Percentiles rank a stretch among this genome's conserved stretches.
phyloP scores from a whole-genome alignment of 2,888 invertebrate genomes.

The Lathronympha strigana region DNA sequence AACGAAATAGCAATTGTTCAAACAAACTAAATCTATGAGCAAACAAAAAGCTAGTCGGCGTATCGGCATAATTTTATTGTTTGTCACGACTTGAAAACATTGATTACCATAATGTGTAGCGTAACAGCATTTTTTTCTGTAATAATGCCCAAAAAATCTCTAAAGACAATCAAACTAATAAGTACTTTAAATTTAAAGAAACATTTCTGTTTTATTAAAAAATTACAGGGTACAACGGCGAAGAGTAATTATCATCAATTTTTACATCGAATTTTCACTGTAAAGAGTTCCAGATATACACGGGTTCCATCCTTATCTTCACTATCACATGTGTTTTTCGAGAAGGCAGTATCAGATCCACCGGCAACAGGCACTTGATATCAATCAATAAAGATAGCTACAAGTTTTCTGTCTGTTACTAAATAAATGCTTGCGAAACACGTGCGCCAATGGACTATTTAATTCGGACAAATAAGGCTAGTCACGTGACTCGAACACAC shows the following conservation, averaged over 20 bases:
- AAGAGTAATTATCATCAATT: background rate
- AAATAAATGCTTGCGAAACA: constrained; percentile 25
- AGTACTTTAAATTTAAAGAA: background rate
- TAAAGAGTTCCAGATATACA: background rate
- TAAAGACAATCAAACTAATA: background rate
- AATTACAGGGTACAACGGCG: background rate
- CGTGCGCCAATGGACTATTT: constrained; percentile 35
- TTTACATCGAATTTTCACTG: background rate
- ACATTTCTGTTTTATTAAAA: background rate
- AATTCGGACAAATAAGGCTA: constrained; percentile 32
- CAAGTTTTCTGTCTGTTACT: constrained; percentile 13
- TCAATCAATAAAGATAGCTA: constrained; percentile 35
- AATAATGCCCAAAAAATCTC: background rate
- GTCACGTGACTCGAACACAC: constrained; percentile 50
- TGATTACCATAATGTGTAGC: constrained; percentile 4
- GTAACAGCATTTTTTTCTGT: background rate
- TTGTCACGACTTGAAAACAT: constrained; percentile 1
- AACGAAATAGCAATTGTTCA: background rate
- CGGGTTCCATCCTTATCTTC: constrained; percentile 12
- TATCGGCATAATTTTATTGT: background rate
- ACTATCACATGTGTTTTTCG: constrained; percentile 26
- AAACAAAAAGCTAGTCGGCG: background rate
- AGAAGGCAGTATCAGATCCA: constrained; percentile 14
- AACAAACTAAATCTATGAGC: background rate
- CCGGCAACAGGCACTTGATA: constrained; percentile 11